Evolutionary conservation across 2,888 invertebrate species (phyloP).

Genomic region (Acanthosepion esculentum): DNA sequence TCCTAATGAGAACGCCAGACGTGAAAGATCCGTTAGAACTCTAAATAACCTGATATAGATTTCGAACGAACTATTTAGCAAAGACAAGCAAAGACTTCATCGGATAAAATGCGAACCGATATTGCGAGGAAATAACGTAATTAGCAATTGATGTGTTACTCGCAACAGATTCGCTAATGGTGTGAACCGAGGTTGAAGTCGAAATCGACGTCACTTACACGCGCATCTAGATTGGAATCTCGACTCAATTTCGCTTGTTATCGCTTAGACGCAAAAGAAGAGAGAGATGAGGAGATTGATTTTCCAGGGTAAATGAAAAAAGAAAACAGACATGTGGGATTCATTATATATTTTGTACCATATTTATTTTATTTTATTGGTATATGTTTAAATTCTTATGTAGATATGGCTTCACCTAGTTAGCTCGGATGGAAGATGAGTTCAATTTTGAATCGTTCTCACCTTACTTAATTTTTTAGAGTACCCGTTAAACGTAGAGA

Average conservation of each 20-base stretch:
- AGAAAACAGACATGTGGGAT: not conserved
- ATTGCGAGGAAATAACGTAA: not conserved
- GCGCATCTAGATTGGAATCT: not conserved
- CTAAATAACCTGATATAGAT: not conserved
- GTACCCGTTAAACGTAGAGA: too few relatives aligned
- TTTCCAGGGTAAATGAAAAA: not conserved
- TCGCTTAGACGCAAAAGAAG: not conserved
- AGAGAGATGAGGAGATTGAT: not conserved
- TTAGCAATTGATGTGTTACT: not conserved
- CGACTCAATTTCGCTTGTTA: not conserved
- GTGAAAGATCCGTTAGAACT: not conserved
- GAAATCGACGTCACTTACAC: not conserved
- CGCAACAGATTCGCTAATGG: not conserved
- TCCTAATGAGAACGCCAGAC: not conserved
- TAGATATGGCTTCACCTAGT: too few relatives aligned
- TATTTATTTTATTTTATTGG: too few relatives aligned
- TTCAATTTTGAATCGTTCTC: too few relatives aligned
- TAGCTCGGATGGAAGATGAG: too few relatives aligned
- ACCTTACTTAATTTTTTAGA: too few relatives aligned
- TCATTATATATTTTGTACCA: not conserved
- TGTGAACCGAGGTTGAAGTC: not conserved
- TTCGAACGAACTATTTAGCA: not conserved
- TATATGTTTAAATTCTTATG: too few relatives aligned
- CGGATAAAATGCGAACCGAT: not conserved
- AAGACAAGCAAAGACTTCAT: not conserved